phyloP scores from a whole-genome alignment of 2,113 vertebrate genomes.

The Circaetus cinerascens region DNA sequence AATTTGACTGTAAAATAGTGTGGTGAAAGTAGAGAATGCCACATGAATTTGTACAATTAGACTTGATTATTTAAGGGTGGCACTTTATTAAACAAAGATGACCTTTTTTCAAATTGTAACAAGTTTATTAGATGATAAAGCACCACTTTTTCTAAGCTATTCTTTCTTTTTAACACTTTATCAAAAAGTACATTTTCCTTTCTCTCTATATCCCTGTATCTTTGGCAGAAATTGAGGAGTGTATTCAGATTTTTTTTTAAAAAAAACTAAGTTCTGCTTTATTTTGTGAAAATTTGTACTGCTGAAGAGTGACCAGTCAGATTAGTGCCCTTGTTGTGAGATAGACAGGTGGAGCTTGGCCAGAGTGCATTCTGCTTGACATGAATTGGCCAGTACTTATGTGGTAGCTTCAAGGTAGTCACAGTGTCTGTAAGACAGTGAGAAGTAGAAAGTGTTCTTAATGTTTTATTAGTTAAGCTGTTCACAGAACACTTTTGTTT shows the following conservation, averaged over 20 bases:
- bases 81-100: neutral
- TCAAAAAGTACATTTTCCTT: neutral
- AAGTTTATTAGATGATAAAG: neutral
- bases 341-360: neutral
- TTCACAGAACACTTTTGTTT: neutral
- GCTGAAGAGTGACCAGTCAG: neutral
- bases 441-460: neutral
- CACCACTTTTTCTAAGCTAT: neutral
- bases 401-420: neutral
- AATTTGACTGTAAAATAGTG: neutral
- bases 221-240: neutral
- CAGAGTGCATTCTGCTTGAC: neutral
- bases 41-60: neutral
- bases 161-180: neutral
- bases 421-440: neutral
- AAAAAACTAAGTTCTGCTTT: neutral
- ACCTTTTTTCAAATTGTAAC: neutral
- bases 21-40: neutral
- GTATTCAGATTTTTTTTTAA: neutral
- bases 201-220: accelerated
- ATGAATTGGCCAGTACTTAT: neutral
- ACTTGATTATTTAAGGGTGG: neutral
- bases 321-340: neutral
- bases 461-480: neutral
- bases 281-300: neutral